Evolutionary conservation across 2,113 vertebrate species (phyloP).

Genomic region (Ailuropoda melanoleuca): DNA sequence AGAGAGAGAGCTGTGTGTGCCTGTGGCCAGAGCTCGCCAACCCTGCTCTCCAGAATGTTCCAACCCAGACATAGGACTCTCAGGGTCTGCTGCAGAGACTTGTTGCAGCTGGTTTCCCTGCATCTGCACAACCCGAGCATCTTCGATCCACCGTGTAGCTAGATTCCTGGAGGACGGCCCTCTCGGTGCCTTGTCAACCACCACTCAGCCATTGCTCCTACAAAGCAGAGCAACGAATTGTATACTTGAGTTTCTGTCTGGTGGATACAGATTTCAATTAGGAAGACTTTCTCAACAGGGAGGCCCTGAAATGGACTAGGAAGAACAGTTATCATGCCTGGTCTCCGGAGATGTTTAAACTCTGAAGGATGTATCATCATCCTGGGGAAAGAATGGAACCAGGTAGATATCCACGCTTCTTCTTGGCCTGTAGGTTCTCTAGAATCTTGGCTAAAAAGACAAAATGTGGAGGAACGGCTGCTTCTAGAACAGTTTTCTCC

Average conservation of each 20-base stretch:
- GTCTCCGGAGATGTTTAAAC: background rate
- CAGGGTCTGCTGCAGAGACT: background rate
- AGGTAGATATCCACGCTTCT: fast-evolving
- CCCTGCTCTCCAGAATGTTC: background rate
- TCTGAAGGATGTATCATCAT: background rate
- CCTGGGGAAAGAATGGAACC: background rate
- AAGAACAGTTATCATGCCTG: background rate
- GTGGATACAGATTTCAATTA: background rate
- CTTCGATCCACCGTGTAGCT: background rate
- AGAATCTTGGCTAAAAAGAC: background rate
- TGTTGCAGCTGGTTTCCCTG: background rate
- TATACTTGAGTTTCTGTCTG: background rate
- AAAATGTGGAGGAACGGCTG: background rate
- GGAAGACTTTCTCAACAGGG: background rate
- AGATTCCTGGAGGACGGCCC: background rate
- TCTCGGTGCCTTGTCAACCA: background rate
- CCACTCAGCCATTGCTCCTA: background rate
- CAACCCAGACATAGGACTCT: background rate
- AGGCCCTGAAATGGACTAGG: background rate
- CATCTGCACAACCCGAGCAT: background rate
- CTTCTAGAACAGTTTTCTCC: background rate
- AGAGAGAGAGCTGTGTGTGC: fast-evolving
- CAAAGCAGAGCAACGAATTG: background rate
- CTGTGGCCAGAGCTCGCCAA: background rate
- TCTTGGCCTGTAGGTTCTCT: background rate